Percentiles rank a stretch among this genome's conserved stretches.
Conservation (phyloP, 2,113 vertebrate species). For the Pomatostomus ruficeps region DNA sequence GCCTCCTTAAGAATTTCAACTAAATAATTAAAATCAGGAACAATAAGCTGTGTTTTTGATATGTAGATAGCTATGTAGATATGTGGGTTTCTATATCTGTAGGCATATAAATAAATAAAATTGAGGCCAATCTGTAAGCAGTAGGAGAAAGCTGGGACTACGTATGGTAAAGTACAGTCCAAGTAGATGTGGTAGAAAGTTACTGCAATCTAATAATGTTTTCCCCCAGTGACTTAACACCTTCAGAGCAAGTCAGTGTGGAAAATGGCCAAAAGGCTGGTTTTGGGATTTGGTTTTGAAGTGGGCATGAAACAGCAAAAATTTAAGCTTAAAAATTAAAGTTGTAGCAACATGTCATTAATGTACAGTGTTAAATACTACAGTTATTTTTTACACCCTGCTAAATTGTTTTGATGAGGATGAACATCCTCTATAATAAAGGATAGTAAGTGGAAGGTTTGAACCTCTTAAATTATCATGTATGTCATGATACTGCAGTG, state of each 20-base stretch:
- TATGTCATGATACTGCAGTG: background rate
- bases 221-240: background rate
- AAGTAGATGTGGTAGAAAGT: background rate
- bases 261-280: background rate
- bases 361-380: background rate
- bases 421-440: background rate
- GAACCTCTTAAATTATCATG: background rate
- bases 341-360: background rate
- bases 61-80: background rate
- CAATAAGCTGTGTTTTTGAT: background rate
- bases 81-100: background rate
- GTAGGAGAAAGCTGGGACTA: background rate
- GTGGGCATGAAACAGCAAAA: background rate
- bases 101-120: background rate
- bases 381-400: background rate
- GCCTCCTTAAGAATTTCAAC: background rate
- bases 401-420: background rate
- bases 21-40: background rate
- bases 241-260: background rate
- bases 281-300: background rate
- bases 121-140: background rate
- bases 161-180: background rate
- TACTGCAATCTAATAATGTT: background rate
- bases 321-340: background rate
- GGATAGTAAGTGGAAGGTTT: background rate